These are phyloP conservation scores for Jaculus jaculus DNA, from an alignment of 2,113 vertebrate species.

Conservation along the genomic window DNA sequence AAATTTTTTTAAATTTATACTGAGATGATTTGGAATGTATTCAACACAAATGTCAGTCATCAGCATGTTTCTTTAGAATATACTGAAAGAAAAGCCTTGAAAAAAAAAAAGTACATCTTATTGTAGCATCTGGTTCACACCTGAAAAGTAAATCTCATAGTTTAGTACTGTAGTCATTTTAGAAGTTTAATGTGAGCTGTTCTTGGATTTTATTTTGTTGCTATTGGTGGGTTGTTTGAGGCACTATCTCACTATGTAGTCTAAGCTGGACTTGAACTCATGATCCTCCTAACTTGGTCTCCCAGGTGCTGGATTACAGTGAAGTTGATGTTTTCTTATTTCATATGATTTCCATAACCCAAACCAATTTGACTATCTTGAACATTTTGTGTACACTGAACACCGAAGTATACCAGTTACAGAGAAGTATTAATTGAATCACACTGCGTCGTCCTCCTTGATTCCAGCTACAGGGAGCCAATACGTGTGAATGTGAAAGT, in stretches of 20 bases:
- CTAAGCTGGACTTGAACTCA: neutral
- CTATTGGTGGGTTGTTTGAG: neutral
- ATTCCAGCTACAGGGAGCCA: neutral
- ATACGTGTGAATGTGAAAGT: neutral
- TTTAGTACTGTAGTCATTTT: slow-evolving; percentile 24
- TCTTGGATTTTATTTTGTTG: slow-evolving; percentile 18
- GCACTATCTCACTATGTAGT: neutral
- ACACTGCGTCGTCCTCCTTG: neutral
- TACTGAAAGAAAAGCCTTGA: slow-evolving; percentile 52
- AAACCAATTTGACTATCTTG: neutral
- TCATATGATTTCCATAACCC: neutral
- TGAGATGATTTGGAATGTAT: slow-evolving; percentile 63
- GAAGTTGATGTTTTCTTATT: neutral
- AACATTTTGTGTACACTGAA: neutral
- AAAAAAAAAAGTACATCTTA: slow-evolving; percentile 61
- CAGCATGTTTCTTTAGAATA: neutral
- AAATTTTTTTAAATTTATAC: too few species aligned
- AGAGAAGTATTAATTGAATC: neutral
- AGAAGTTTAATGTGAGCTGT: neutral
- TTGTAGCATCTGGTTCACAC: slow-evolving; percentile 61
- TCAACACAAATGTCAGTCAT: slow-evolving; percentile 54
- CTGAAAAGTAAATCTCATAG: slow-evolving; percentile 48
- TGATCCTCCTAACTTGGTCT: too few species aligned
- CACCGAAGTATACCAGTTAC: neutral
- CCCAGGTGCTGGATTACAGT: neutral